These are phyloP conservation scores for Tricholauxania praeusta DNA, from an alignment of 2,888 invertebrate genomes.

Conservation along the genomic window DNA sequence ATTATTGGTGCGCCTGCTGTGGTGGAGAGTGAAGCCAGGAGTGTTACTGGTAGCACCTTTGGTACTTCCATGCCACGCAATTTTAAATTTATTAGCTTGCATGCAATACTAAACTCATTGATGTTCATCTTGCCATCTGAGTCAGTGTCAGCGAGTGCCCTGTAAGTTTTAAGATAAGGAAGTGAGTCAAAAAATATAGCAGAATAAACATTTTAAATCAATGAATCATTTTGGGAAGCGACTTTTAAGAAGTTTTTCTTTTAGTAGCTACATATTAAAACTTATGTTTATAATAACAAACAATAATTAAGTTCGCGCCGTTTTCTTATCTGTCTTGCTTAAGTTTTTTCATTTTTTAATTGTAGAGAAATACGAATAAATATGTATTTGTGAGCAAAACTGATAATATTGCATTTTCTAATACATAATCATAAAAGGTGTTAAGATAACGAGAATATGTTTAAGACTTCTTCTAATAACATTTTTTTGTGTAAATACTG, in stretches of 20 bases:
- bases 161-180: constrained; percentile 56
- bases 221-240: neutral
- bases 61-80: constrained; percentile 93
- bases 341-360: no score
- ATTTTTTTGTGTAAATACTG: no score
- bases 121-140: constrained; percentile 97
- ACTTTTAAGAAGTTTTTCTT: no score
- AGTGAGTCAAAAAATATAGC: constrained; percentile 15
- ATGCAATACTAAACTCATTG: constrained; percentile 97
- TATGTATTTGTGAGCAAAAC: no score
- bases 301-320: neutral
- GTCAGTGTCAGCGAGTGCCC: constrained; percentile 94
- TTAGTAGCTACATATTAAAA: neutral
- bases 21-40: constrained; percentile 77
- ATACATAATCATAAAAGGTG: no score
- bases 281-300: constrained; percentile 4
- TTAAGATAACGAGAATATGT: no score
- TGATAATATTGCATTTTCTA: no score
- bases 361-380: no score
- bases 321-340: no score
- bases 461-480: no score
- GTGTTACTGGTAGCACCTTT: constrained; percentile 81
- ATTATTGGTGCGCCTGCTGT: constrained; percentile 68
- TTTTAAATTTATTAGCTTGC: constrained; percentile 94
- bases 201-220: constrained; percentile 5